Evolutionary conservation across 2,797 vertebrate species (phyloP), one percentile per base, ranked within the genome.

Genomic region (Amblyopsis hoosieri): DNA sequence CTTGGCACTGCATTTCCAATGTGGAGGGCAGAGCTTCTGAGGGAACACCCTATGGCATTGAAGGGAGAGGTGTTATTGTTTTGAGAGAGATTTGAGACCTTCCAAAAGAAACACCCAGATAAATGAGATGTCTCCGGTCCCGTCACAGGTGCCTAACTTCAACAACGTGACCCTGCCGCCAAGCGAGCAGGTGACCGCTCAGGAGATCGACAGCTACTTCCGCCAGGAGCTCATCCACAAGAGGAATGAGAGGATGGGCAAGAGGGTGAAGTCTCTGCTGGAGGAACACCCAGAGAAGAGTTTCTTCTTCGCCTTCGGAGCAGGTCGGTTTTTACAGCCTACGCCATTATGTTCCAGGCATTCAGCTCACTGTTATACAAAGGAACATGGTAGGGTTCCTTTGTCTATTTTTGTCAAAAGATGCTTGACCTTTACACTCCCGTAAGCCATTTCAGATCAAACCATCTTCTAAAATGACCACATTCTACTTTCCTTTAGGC

Each of bases 241-340:
- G 76, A 83, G 93, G 37, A 96, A 96, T 3, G 91, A 95, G 82
- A 83, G 95, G 64, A 95, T 95, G 94, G 94, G 96, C 19, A 91
- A 86, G 72, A 82, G 91, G 53, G 94, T 95, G 58, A 94, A 91
- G 65, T 88, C 91, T 1, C 88, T 96, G 45, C 74, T 95, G n/a
- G 93, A 96, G 69, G 92, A 95, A 19, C 85, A 95, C 49, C 93
- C 95, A 0, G 89, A 95, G 69, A 95, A 95, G 85, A 96, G 91
- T 77, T 95, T 97, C 88, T 96, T 96, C 90, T 97, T 98, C 62
- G 95, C 94, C 5, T 98, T 97, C 60, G 95, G 95, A 84, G 95
- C 95, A 87, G 93, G 95, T 23, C 8, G 33, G 72, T 94, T 92
- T 58, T 19, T 46, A 46, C 10, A 8, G 1, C 6, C 29, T 2